phyloP scores from a whole-genome alignment of 1,140 invertebrate species.

The Heliconius eleuchia region DNA sequence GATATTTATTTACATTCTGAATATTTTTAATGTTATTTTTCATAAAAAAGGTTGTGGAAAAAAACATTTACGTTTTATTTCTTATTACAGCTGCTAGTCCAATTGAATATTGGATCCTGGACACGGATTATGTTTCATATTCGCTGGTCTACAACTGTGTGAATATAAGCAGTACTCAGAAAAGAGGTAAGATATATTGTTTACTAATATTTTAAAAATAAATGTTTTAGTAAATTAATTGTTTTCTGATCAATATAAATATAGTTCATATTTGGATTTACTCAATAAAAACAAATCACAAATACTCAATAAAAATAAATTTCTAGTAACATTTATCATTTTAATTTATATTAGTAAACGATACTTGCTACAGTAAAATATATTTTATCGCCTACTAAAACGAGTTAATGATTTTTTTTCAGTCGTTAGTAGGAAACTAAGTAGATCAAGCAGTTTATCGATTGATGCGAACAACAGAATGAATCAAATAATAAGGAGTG shows the following conservation, averaged over 20 bases:
- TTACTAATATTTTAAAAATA: background rate
- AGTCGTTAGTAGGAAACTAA: slow-evolving; percentile 59
- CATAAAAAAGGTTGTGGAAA: too few relatives aligned
- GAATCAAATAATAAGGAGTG: slow-evolving; percentile 44
- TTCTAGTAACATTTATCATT: too few relatives aligned
- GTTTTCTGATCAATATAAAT: too few relatives aligned
- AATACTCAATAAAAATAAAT: background rate
- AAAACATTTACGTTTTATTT: background rate
- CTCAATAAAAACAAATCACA: background rate
- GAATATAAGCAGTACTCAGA: slow-evolving; percentile 51
- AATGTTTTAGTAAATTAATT: background rate
- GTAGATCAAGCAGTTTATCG: slow-evolving; percentile 47
- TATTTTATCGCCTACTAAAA: background rate
- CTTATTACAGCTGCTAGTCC: slow-evolving; percentile 45
- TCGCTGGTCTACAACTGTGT: slow-evolving; percentile 64
- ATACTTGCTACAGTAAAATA: background rate
- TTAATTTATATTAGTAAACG: too few relatives aligned
- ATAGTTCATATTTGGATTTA: too few relatives aligned
- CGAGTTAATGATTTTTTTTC: background rate
- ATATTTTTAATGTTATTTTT: too few relatives aligned
- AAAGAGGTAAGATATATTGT: slow-evolving; percentile 49
- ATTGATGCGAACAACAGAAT: slow-evolving; percentile 45
- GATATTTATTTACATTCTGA: too few relatives aligned
- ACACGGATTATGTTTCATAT: slow-evolving; percentile 64
- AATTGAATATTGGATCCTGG: slow-evolving; percentile 58